A percentile compares a stretch with the other conserved stretches of the same genome.
These are phyloP conservation scores for Danionella dracula DNA, from an alignment of 2,797 vertebrate genomes.

Conservation along the genomic window DNA sequence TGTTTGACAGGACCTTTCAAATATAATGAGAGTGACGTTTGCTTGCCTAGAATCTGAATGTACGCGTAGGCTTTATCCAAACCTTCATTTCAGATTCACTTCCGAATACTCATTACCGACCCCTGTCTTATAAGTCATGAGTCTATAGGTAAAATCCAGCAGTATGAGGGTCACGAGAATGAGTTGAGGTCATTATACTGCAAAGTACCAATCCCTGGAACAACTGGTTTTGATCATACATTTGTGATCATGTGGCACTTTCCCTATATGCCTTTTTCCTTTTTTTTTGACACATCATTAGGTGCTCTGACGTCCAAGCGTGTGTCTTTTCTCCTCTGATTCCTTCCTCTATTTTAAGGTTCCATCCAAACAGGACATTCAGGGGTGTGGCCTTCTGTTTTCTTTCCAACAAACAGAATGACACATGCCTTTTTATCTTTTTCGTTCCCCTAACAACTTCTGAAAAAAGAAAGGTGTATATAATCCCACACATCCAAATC, in stretches of 20 bases:
- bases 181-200: not conserved
- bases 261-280: slow-evolving; percentile 19
- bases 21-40: slow-evolving; percentile 45
- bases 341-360: slow-evolving; percentile 43
- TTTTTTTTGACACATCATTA: slow-evolving; percentile 48
- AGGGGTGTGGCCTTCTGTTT: slow-evolving; percentile 36
- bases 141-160: slow-evolving; percentile 12
- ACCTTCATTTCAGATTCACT: slow-evolving; percentile 23
- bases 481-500: slow-evolving; percentile 23
- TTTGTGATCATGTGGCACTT: slow-evolving; percentile 18
- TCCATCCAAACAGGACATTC: slow-evolving; percentile 37
- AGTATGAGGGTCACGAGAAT: not conserved
- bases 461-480: slow-evolving; percentile 39
- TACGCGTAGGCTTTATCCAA: slow-evolving; percentile 33
- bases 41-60: slow-evolving; percentile 18
- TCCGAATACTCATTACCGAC: slow-evolving; percentile 28
- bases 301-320: slow-evolving; percentile 39
- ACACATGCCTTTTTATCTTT: slow-evolving; percentile 42
- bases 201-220: not conserved
- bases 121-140: slow-evolving; percentile 5
- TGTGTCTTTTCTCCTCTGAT: slow-evolving; percentile 19
- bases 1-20: slow-evolving; percentile 34
- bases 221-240: slow-evolving; percentile 24
- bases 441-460: slow-evolving; percentile 30
- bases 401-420: slow-evolving; percentile 21